Evolutionary conservation across 2,113 vertebrate genomes (phyloP).

Genomic region (Benitochromis conjunctus): DNA sequence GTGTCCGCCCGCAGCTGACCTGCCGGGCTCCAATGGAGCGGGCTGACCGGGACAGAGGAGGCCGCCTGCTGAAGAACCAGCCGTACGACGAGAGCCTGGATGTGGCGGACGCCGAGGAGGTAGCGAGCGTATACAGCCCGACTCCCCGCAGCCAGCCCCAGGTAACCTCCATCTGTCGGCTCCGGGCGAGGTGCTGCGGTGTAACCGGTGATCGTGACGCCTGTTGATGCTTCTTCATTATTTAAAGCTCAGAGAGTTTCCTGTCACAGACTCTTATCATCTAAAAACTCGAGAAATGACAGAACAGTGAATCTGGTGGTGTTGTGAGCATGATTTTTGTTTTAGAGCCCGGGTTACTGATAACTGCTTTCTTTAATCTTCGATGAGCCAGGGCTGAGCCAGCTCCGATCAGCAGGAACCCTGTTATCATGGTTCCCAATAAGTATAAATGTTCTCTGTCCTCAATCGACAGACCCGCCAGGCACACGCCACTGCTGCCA

Average conservation of each 20-base stretch:
- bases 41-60: not conserved
- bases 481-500: too few relatives aligned
- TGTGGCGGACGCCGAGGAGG: constrained; percentile 79
- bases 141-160: constrained; percentile 2
- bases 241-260: not conserved
- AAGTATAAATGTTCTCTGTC: too few relatives aligned
- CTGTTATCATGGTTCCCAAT: too few relatives aligned
- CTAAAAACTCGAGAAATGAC: not conserved
- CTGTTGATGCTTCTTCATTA: not conserved
- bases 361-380: too few relatives aligned
- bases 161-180: not conserved
- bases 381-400: too few relatives aligned
- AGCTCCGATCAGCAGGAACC: too few relatives aligned
- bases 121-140: constrained; percentile 73
- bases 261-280: not conserved
- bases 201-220: accelerated
- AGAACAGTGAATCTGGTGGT: not conserved
- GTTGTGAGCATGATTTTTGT: not conserved
- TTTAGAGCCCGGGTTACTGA: not conserved
- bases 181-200: not conserved
- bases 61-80: constrained; percentile 78
- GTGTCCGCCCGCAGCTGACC: not conserved
- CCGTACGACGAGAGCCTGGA: constrained; percentile 90
- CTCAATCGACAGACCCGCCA: too few relatives aligned
- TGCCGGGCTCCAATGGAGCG: constrained; percentile 23